A percentile compares a stretch with the other conserved stretches of the same genome.
phyloP scores from a whole-genome alignment of 2,888 invertebrate genomes.

The Plebejus anna region DNA sequence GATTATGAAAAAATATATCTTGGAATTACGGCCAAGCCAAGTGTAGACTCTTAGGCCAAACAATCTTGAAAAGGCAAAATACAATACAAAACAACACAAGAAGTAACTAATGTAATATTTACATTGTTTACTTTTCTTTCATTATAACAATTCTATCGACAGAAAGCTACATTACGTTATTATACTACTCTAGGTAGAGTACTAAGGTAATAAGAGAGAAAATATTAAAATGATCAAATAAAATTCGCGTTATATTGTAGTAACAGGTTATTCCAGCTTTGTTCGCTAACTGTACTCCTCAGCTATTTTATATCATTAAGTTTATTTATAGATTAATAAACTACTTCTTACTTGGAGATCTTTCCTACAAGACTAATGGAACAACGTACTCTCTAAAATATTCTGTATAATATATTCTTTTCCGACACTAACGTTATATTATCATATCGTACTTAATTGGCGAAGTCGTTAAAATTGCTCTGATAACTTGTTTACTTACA shows the following conservation, averaged over 20 bases:
- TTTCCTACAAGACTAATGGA: background rate
- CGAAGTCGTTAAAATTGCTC: background rate
- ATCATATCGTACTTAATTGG: background rate
- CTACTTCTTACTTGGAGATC: background rate
- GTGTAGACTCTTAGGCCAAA: background rate
- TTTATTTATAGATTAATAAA: conserved; percentile 17
- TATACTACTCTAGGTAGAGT: background rate
- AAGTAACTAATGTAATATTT: background rate
- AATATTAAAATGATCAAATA: background rate
- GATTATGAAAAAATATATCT: background rate
- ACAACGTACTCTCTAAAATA: background rate
- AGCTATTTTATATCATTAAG: conserved; percentile 20
- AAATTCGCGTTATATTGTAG: conserved; percentile 17
- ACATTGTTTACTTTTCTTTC: background rate
- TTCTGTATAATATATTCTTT: background rate
- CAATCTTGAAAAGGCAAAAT: background rate
- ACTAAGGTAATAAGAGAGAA: background rate
- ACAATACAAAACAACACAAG: background rate
- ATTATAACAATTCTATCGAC: background rate
- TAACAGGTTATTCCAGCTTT: conserved; percentile 22
- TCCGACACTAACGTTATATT: background rate
- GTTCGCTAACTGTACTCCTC: conserved; percentile 21
- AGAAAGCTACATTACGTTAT: background rate
- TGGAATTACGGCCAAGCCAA: background rate
- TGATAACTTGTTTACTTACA: background rate